Evolutionary conservation across 2,888 invertebrate genomes (phyloP).

Genomic region (Lycocerus yunnanus): DNA sequence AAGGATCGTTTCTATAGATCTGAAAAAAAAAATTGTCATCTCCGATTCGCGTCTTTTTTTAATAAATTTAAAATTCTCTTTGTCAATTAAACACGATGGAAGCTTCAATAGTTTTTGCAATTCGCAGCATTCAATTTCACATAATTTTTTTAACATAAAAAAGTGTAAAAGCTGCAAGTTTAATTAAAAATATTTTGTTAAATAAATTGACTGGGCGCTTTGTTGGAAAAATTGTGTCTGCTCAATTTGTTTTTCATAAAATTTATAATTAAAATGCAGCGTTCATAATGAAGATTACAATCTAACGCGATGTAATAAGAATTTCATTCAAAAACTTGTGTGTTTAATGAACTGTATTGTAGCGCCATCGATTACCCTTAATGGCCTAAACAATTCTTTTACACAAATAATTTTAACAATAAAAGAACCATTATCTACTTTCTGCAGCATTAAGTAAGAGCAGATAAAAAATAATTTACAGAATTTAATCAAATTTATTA

Average conservation of each 20-base stretch:
- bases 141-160: background rate
- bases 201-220: background rate
- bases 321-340: slow-evolving; percentile 4
- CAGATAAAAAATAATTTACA: slow-evolving; percentile 11
- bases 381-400: slow-evolving; percentile 25
- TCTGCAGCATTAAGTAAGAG: slow-evolving; percentile 13
- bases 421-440: slow-evolving; percentile 27
- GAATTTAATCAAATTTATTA: background rate
- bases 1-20: slow-evolving; percentile 64
- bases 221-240: background rate
- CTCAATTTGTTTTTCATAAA: background rate
- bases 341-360: slow-evolving; percentile 30
- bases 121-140: background rate
- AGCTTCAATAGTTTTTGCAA: background rate
- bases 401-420: slow-evolving; percentile 27
- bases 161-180: background rate
- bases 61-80: background rate
- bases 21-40: slow-evolving; percentile 52
- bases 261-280: background rate
- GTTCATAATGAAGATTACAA: background rate
- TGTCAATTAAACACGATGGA: background rate
- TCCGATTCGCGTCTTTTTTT: background rate
- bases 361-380: slow-evolving; percentile 28
- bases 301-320: background rate
- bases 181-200: background rate